phyloP scores from a whole-genome alignment of 2,888 invertebrate species.

The Troglohyphantes excavatus region DNA sequence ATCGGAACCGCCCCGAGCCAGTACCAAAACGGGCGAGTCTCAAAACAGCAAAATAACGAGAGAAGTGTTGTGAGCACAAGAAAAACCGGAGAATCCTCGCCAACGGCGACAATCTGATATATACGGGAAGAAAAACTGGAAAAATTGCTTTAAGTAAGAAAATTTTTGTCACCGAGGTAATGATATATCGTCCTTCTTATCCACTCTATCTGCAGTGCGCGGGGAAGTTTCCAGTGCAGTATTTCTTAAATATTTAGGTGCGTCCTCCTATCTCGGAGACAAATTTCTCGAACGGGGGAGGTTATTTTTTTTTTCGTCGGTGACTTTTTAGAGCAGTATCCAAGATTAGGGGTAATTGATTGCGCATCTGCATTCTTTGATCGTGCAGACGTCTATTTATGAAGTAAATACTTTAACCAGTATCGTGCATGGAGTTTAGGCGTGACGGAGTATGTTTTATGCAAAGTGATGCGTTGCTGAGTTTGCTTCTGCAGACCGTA shows the following conservation, averaged over 20 bases:
- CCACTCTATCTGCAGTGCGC: slow-evolving; percentile 59
- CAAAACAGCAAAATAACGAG: slow-evolving; percentile 64
- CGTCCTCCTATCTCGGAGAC: slow-evolving; percentile 31
- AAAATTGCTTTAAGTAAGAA: slow-evolving; percentile 33
- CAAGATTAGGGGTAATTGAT: slow-evolving; percentile 51
- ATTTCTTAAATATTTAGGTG: slow-evolving; percentile 62
- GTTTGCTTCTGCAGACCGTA: too few relatives aligned
- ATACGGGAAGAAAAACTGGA: too few relatives aligned
- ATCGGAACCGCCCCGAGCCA: slow-evolving; percentile 39
- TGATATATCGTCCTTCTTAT: slow-evolving; percentile 72
- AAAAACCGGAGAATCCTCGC: slow-evolving; percentile 40
- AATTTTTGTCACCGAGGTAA: slow-evolving; percentile 66
- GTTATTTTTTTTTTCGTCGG: slow-evolving; percentile 10
- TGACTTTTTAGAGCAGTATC: neutral
- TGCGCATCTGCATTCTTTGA: slow-evolving; percentile 2
- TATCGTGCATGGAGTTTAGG: too few relatives aligned
- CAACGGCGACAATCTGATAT: slow-evolving; percentile 72
- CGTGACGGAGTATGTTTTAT: too few relatives aligned
- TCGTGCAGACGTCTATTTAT: neutral
- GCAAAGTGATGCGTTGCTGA: too few relatives aligned
- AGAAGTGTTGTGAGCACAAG: neutral
- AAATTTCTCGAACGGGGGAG: slow-evolving; percentile 10
- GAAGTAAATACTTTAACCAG: neutral
- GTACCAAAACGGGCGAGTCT: slow-evolving; percentile 8
- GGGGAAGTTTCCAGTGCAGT: slow-evolving; percentile 24